Percentiles rank a stretch among this genome's conserved stretches.
phyloP scores from a whole-genome alignment of 2,888 invertebrate species.

The Pachymerium ferrugineum region DNA sequence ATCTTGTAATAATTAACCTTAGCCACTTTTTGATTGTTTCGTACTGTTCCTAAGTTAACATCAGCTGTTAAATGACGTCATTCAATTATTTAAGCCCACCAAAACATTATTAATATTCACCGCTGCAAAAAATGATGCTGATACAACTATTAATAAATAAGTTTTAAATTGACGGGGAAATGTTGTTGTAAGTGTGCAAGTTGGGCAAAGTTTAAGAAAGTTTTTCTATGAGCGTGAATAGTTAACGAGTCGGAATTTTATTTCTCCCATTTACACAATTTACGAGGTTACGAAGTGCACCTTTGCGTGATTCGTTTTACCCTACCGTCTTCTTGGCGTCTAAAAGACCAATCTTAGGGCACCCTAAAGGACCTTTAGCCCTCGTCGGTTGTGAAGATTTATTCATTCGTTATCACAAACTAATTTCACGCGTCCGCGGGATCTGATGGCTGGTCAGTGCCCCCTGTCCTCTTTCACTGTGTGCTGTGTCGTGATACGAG shows the following conservation, averaged over 20 bases:
- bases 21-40: too few species aligned
- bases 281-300: neutral
- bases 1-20: too few species aligned
- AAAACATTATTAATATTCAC: too few species aligned
- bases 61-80: too few species aligned
- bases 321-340: neutral
- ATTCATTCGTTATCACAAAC: constrained; percentile 18
- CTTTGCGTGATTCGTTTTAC: neutral
- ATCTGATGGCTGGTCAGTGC: neutral
- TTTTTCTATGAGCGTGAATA: neutral
- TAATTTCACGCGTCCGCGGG: constrained; percentile 15
- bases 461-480: neutral
- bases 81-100: too few species aligned
- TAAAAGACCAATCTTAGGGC: neutral
- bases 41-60: too few species aligned
- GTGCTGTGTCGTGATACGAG: neutral
- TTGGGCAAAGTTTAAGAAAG: too few species aligned
- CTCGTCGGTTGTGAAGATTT: neutral
- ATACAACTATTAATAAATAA: too few species aligned
- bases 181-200: too few species aligned
- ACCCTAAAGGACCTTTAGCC: neutral
- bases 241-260: neutral
- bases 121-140: too few species aligned
- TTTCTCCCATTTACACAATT: neutral
- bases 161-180: too few species aligned